Conservation (phyloP, 1,140 invertebrate species). For the Aphis gossypii region DNA sequence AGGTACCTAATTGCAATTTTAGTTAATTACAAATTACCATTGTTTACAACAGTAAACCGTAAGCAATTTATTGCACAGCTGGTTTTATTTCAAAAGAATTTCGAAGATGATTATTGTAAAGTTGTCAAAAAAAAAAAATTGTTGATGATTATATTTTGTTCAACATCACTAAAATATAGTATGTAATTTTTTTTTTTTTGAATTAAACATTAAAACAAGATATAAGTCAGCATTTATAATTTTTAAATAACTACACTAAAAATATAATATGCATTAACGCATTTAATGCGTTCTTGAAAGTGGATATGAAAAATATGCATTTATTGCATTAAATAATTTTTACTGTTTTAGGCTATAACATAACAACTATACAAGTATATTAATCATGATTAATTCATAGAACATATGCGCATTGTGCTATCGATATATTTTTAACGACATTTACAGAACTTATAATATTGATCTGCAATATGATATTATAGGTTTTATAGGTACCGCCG, state of each 20-base stretch:
- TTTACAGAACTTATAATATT: not conserved
- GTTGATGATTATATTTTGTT: not conserved
- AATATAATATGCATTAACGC: not conserved
- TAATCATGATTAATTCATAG: constrained; percentile 10
- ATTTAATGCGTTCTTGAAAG: not conserved
- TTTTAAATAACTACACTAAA: not conserved
- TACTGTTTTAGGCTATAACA: no score
- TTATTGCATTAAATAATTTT: not conserved
- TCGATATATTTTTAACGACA: not conserved
- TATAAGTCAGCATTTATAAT: not conserved
- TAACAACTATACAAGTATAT: not conserved
- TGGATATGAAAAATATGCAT: not conserved
- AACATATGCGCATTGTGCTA: not conserved
- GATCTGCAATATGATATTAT: not conserved
- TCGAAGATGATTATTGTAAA: not conserved
- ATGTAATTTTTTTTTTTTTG: not conserved
- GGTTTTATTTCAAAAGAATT: not conserved
- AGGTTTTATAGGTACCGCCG: not conserved
- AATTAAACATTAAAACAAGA: not conserved
- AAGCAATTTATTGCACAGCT: not conserved
- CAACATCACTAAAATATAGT: not conserved
- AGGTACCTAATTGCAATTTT: not conserved
- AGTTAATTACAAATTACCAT: not conserved
- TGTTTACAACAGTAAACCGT: not conserved
- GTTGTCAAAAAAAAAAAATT: not conserved